phyloP scores from a whole-genome alignment of 2,113 vertebrate genomes.

The Tenebrosternarchus preto region DNA sequence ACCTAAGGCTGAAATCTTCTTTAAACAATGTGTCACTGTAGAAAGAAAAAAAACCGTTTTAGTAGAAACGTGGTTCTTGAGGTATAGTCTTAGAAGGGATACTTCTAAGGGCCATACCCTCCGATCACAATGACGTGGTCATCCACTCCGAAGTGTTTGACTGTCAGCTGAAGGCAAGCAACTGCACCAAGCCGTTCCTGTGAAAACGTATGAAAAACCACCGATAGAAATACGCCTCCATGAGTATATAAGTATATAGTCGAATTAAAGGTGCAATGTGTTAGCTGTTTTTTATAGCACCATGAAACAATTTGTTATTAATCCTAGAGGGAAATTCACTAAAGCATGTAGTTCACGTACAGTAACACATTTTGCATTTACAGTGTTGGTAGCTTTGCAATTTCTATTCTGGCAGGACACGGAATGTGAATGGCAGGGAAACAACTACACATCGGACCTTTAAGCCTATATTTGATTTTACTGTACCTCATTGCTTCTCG shows the following conservation, averaged over 20 bases:
- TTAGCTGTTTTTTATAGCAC: no score
- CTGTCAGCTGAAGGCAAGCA: constrained; percentile 73
- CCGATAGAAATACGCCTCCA: neutral
- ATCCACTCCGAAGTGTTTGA: constrained; percentile 73
- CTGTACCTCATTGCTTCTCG: constrained; percentile 73
- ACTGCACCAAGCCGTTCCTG: constrained; percentile 78
- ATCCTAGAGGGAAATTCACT: no score
- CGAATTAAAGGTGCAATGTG: no score
- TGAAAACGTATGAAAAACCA: neutral
- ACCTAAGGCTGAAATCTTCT: constrained; percentile 78
- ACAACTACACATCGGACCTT: neutral
- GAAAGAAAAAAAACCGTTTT: constrained; percentile 2
- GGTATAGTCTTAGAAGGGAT: neutral
- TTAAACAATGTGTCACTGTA: constrained; percentile 79
- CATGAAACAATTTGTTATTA: no score
- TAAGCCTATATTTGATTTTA: neutral
- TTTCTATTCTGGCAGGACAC: no score
- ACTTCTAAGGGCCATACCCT: constrained; percentile 65
- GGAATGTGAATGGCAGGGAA: neutral
- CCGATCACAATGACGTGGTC: constrained; percentile 76
- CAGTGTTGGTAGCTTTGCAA: no score
- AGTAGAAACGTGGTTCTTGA: neutral
- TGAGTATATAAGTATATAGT: no score
- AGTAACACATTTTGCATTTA: no score
- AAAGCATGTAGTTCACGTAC: no score